These are phyloP conservation scores for Saccopteryx leptura DNA, from an alignment of 2,113 vertebrate genomes.

Conservation along the genomic window DNA sequence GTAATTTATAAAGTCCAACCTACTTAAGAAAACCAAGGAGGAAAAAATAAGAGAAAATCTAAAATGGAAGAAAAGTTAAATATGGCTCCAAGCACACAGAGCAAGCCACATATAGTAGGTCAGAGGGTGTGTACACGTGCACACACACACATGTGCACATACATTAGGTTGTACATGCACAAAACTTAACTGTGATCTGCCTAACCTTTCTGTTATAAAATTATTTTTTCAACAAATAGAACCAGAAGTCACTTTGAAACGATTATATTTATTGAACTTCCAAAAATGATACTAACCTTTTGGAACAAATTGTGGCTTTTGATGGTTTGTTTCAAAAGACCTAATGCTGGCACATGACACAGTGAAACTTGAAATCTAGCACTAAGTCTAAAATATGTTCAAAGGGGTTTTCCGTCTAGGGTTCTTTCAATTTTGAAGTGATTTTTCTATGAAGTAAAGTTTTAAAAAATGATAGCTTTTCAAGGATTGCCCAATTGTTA, in stretches of 20 bases:
- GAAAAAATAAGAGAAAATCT: neutral
- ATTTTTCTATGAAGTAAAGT: conserved; percentile 43
- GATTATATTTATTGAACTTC: conserved; percentile 51
- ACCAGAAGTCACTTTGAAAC: conserved; percentile 15
- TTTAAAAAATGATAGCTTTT: neutral
- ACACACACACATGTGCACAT: too few species aligned
- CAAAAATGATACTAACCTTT: conserved; percentile 7
- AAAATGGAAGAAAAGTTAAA: neutral
- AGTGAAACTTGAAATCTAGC: neutral
- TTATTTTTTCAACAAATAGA: conserved; percentile 14
- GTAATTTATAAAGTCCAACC: neutral
- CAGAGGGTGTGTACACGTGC: accelerated
- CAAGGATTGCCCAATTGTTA: conserved; percentile 14
- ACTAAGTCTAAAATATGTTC: conserved; percentile 17
- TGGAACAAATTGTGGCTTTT: conserved; percentile 23
- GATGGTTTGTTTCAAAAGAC: conserved; percentile 35
- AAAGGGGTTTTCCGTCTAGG: neutral
- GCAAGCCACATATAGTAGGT: neutral
- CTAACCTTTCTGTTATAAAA: neutral
- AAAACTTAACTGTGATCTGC: neutral
- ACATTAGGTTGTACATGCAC: neutral
- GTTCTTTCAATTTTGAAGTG: conserved; percentile 7
- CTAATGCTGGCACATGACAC: neutral
- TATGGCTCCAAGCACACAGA: neutral
- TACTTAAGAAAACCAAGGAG: neutral